Evolutionary conservation across 2,113 vertebrate species (phyloP).

Genomic region (Mastomys coucha): DNA sequence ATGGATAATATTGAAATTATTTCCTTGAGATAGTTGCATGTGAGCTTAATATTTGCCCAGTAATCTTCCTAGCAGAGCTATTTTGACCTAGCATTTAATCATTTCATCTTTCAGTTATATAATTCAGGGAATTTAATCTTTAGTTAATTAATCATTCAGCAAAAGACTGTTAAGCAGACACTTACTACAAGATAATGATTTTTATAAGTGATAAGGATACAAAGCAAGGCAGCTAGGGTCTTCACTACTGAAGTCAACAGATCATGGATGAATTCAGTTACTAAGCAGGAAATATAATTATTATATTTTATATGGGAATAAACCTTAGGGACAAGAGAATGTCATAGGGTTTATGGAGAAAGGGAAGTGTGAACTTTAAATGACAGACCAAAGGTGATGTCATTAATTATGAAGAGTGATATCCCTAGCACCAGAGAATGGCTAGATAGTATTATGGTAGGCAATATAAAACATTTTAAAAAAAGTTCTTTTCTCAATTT

Average conservation of each 20-base stretch:
- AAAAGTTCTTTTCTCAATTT: slow-evolving; percentile 42
- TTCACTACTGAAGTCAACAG: background rate
- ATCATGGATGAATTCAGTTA: background rate
- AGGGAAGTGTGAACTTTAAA: background rate
- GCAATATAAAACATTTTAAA: background rate
- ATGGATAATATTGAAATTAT: slow-evolving; percentile 22
- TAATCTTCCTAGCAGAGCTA: slow-evolving; percentile 15
- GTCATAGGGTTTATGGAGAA: background rate
- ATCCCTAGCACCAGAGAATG: background rate
- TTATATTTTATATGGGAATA: background rate
- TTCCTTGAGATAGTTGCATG: slow-evolving; percentile 4
- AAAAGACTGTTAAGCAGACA: slow-evolving; percentile 13
- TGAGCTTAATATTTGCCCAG: slow-evolving; percentile 30
- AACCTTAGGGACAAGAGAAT: slow-evolving; percentile 4
- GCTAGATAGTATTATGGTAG: background rate
- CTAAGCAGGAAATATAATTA: slow-evolving; percentile 4
- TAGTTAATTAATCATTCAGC: slow-evolving; percentile 23
- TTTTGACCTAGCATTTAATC: slow-evolving; percentile 14
- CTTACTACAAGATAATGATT: background rate
- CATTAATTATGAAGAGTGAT: slow-evolving; percentile 6
- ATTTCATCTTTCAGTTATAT: slow-evolving; percentile 27
- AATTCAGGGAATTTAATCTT: background rate
- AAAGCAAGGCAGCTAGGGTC: background rate
- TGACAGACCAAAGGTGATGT: background rate
- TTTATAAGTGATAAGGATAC: background rate